Evolutionary conservation across 2,888 invertebrate species (phyloP).

Genomic region (Imbricaverruca yamaguchii): DNA sequence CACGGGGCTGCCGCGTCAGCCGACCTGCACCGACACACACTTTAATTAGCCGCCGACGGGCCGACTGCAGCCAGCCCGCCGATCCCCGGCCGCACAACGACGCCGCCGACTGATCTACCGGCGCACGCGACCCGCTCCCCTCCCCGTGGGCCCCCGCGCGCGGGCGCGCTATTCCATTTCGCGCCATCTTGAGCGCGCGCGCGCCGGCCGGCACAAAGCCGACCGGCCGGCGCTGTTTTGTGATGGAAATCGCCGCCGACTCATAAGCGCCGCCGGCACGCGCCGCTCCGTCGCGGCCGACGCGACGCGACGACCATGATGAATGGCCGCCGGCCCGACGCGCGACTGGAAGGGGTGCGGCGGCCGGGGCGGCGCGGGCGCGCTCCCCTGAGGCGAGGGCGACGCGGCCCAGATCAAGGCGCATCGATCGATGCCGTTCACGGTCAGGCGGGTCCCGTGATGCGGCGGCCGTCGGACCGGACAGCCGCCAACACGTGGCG

Average conservation of each 20-base stretch:
- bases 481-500: too few relatives aligned
- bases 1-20: too few relatives aligned
- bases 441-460: neutral
- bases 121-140: neutral
- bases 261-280: neutral
- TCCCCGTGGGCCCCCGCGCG: neutral
- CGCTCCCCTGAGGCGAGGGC: neutral
- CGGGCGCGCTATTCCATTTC: neutral
- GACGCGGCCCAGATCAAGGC: neutral
- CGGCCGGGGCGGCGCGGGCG: neutral
- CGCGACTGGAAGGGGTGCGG: neutral
- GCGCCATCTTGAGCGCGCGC: conserved; percentile 7
- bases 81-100: neutral
- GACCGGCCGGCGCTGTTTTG: neutral
- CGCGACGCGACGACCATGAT: neutral
- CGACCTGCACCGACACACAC: too few relatives aligned
- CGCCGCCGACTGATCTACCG: neutral
- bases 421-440: neutral
- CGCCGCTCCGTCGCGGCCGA: neutral
- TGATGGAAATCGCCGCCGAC: neutral
- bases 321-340: neutral
- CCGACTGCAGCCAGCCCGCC: neutral
- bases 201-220: neutral
- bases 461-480: too few relatives aligned
- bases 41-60: neutral